Percentiles rank a stretch among this genome's conserved stretches.
Conservation (phyloP, 2,797 vertebrate species). For the Pangasius larnaudii region DNA sequence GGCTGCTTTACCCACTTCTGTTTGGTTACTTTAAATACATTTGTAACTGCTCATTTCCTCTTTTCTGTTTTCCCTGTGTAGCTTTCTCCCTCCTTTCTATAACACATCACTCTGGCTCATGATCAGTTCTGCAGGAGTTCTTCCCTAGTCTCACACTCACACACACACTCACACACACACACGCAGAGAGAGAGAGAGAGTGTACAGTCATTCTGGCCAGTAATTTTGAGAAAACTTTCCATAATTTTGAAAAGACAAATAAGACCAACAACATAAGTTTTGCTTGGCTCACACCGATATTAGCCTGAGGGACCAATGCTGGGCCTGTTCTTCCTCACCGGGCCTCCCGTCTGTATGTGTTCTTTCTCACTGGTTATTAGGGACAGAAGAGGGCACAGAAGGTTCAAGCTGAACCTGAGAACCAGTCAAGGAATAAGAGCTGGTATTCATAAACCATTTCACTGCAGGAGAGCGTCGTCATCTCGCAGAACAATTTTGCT, state of each 20-base stretch:
- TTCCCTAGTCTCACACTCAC: background rate
- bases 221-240: constrained; percentile 51
- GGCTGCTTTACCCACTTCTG: background rate
- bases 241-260: constrained; percentile 57
- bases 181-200: background rate
- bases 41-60: background rate
- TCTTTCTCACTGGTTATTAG: constrained; percentile 47
- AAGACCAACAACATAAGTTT: constrained; percentile 47
- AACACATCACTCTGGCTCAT: background rate
- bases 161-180: background rate
- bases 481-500: constrained; percentile 1
- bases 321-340: constrained; percentile 53
- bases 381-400: constrained; percentile 37
- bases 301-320: constrained; percentile 44
- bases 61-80: background rate
- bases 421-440: constrained; percentile 35
- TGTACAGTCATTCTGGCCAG: constrained; percentile 3
- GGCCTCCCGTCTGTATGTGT: constrained; percentile 25
- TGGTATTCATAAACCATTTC: constrained; percentile 21
- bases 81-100: background rate
- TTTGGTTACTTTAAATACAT: background rate
- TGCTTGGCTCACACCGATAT: constrained; percentile 48
- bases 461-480: background rate
- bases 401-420: constrained; percentile 43
- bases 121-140: background rate